These are phyloP conservation scores for Falcunculus frontatus DNA, from an alignment of 2,113 vertebrate genomes.

Conservation along the genomic window DNA sequence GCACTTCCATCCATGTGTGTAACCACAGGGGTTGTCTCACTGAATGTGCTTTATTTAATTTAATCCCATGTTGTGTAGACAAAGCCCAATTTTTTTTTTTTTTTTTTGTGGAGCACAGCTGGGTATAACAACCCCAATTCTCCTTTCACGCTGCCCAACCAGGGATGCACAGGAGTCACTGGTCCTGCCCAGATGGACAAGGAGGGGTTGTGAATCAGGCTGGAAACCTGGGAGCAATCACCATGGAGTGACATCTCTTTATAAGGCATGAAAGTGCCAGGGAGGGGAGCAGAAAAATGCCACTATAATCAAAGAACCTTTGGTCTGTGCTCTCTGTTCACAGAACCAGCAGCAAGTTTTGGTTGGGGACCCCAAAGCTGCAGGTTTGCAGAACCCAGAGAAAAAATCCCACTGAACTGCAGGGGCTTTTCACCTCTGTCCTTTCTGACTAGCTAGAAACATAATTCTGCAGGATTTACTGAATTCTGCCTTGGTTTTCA, in stretches of 20 bases:
- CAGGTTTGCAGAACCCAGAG: background rate
- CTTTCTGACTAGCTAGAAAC: background rate
- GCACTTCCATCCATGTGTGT: background rate
- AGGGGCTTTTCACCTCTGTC: background rate
- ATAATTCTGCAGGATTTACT: background rate
- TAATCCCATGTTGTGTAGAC: background rate
- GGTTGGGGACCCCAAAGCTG: background rate
- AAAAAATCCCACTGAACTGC: background rate
- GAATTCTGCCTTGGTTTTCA: background rate
- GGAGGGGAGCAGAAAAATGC: background rate
- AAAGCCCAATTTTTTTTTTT: background rate
- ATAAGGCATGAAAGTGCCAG: background rate
- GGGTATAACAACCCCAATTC: background rate
- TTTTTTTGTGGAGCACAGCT: background rate
- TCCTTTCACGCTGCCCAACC: background rate
- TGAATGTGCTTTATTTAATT: background rate
- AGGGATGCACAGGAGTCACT: background rate
- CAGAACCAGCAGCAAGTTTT: background rate
- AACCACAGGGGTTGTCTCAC: background rate
- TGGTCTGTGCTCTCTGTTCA: background rate
- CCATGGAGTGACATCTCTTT: background rate
- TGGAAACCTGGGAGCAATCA: background rate
- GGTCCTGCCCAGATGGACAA: background rate
- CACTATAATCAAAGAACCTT: background rate
- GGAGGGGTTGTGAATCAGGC: background rate